phyloP scores from a whole-genome alignment of 1,140 invertebrate genomes.

The Drosophila santomea region DNA sequence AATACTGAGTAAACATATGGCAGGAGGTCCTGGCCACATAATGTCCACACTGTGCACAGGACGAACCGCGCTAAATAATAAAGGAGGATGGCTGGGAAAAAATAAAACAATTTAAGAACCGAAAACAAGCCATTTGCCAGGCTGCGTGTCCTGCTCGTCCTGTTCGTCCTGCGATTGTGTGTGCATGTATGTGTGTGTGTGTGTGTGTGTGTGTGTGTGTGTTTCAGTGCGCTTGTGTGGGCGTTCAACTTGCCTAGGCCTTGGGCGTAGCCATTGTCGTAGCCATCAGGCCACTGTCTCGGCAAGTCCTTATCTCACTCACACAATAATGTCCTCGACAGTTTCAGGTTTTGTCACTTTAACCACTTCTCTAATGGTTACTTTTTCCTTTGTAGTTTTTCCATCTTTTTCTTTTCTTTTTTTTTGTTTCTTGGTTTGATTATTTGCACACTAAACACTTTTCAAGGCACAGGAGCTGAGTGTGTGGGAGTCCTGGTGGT shows the following conservation, averaged over 20 bases:
- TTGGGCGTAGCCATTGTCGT: conserved; percentile 68
- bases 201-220: too few relatives aligned
- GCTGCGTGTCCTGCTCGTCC: conserved; percentile 10
- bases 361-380: conserved; percentile 15
- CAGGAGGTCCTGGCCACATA: conserved; percentile 42
- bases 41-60: conserved; percentile 42
- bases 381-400: conserved; percentile 3
- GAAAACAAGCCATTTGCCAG: conserved; percentile 74
- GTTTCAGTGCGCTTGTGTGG: conserved; percentile 20
- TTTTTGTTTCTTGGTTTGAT: conserved; percentile 1
- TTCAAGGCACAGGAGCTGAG: conserved; percentile 36
- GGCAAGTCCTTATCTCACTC: conserved; percentile 32
- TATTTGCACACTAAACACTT: conserved; percentile 41
- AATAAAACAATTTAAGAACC: conserved; percentile 63
- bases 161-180: conserved; percentile 8
- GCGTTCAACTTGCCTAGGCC: conserved; percentile 52
- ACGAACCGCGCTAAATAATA: conserved; percentile 52
- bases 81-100: conserved; percentile 37
- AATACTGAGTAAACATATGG: conserved; percentile 58
- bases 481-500: conserved; percentile 31
- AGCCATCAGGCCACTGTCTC: conserved; percentile 35
- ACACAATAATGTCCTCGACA: conserved; percentile 40
- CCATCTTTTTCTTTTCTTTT: conserved; percentile 3
- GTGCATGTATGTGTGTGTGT: too few relatives aligned
- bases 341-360: conserved; percentile 40